Base-by-base conservation (phyloP, 2,113 vertebrate genomes). In the Sylvietta virens region DNA sequence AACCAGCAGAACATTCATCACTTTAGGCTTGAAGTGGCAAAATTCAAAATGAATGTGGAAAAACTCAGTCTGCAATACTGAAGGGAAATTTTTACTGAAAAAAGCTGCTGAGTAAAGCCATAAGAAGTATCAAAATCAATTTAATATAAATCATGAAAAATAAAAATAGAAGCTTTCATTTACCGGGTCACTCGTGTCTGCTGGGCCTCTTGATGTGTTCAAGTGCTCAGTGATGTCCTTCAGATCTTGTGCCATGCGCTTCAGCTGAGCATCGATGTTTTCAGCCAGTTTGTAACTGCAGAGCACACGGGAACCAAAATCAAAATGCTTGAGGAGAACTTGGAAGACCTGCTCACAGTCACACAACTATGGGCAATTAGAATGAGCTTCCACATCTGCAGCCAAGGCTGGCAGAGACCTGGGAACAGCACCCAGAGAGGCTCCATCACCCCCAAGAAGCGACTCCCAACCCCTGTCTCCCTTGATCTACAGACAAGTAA, bases 211-310 rank as follows among this genome's bases (percentile, higher is more conserved):
- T 42, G 98, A 98, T 1, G 98, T 98, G 92, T 99, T 99, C 89
- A 99, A 86, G 88, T 99, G 98, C 39, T 99, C 98, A 19, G 30
- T 99, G 87, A 99, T 98, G 93, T 99, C 98, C 97, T 99, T 99
- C 96, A 99, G 97, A 94, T 99, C 99, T 79, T 99, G 99, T 3
- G 98, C 98, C 98, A 99, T 99, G 58, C 94, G 98, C 96, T 99
- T 99, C 88, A 99, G 94, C 88, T 99, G 98, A 14, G 98, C 98
- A 67, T 99, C 98, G 31, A 99, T 99, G 77, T 98, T 99, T 96
- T 99, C 99, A 15, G 99, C 99, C 51, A 99, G 95, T 95, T 98
- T 99, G 92, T 99, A 99, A 64, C 98, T 98, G 92, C 50, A 88
- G 92, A 88, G 96, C 4, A 13, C 81, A 87, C 0, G 0, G 30